Base-by-base conservation (phyloP, 2,797 vertebrate species). In the Danio jaintianensis region DNA sequence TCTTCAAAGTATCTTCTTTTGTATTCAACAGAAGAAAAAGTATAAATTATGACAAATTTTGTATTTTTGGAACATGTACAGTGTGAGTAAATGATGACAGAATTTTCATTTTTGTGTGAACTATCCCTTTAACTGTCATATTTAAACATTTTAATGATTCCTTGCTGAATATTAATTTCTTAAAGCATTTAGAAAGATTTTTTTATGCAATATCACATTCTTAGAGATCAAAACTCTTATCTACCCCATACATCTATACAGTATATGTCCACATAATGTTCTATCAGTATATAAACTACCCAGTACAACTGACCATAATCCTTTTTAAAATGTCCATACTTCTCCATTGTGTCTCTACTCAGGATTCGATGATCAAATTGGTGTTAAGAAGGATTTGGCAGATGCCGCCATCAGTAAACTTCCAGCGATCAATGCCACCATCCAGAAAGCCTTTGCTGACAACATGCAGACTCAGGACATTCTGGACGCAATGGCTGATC, bases 291-390 rank as follows among this genome's bases (percentile, higher is more conserved):
- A 52, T 71, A 43, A 43, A 56, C 52, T 42, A 71, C 40, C 18
- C n/a, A 43, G 8, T 11, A 43, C 40, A 56, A 53, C 12, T 43
- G 4, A 40, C 29, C 67, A 6, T 38, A 6, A 56, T 58, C 13
- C 42, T 74, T 13, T n/a, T 22, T 62, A 6, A 75, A 22, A 50
- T 56, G 6, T 47, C 40, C 6, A 12, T 52, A 12, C 22, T 45
- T 9, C 29, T 58, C 4, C 59, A 0, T 73, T 42, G 7, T 62
- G 20, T 38, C 43, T 74, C 63, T 63, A 18, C 56, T 0, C 89
- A 99, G 98, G 93, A 43, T 99, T 97, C 48, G 94, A 96, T 86
- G 82, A 93, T 68, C 94, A 95, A 87, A 93, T 97, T 0, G 89
- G 69, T 5, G 71, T 64, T 40, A 93, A 88, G 82, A 95, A 89